phyloP scores from a whole-genome alignment of 2,888 invertebrate genomes.

The Cabera pusaria region DNA sequence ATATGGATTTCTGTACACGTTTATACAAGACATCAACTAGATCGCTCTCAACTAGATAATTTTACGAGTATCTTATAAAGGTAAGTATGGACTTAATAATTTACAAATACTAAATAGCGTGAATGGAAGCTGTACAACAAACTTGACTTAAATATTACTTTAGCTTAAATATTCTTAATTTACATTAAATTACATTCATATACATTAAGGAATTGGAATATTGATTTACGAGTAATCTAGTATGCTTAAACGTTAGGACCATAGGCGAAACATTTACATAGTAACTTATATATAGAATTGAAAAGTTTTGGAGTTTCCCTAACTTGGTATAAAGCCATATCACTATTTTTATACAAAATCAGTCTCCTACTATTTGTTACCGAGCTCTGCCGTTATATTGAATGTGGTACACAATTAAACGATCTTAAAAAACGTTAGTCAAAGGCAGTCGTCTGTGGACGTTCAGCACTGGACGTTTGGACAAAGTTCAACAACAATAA shows the following conservation, averaged over 20 bases:
- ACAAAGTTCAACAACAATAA: slow-evolving; percentile 37
- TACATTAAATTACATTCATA: slow-evolving; percentile 64
- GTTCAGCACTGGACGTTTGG: slow-evolving; percentile 67
- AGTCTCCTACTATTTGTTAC: slow-evolving; percentile 81
- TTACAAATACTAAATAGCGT: slow-evolving; percentile 70
- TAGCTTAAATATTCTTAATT: slow-evolving; percentile 52
- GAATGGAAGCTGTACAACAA: slow-evolving; percentile 73
- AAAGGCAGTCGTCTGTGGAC: slow-evolving; percentile 61
- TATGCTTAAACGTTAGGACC: slow-evolving; percentile 44
- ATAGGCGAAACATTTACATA: slow-evolving; percentile 29
- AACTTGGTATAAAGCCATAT: slow-evolving; percentile 70
- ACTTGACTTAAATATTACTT: slow-evolving; percentile 63
- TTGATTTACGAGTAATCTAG: slow-evolving; percentile 44
- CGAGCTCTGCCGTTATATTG: slow-evolving; percentile 55
- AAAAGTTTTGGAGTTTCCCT: slow-evolving; percentile 51
- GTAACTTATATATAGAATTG: slow-evolving; percentile 26
- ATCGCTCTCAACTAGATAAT: slow-evolving; percentile 79
- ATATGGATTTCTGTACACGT: slow-evolving; percentile 82
- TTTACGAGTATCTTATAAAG: slow-evolving; percentile 75
- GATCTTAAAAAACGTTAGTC: slow-evolving; percentile 45
- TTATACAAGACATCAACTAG: slow-evolving; percentile 79
- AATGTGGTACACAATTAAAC: slow-evolving; percentile 38
- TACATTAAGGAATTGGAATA: slow-evolving; percentile 72
- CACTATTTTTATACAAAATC: slow-evolving; percentile 78
- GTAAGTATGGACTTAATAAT: slow-evolving; percentile 76